Evolutionary conservation across 2,113 vertebrate genomes (phyloP).

Genomic region (Austrofundulus limnaeus): DNA sequence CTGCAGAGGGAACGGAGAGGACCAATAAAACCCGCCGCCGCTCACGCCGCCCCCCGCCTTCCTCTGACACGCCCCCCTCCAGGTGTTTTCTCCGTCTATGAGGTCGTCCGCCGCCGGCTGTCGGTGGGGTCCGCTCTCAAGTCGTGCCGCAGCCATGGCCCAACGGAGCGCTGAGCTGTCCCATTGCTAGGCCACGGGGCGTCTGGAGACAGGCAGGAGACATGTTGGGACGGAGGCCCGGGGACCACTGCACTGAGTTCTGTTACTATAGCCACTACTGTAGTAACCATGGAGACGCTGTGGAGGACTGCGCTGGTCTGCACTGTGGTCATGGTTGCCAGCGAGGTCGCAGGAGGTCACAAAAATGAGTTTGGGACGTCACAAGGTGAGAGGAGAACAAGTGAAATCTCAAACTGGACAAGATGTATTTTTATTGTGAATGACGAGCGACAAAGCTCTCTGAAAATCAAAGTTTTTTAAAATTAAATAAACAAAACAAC

Average conservation of each 20-base stretch:
- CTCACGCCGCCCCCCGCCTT: conserved; percentile 1
- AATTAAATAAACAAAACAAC: too few species aligned
- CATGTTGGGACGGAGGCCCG: conserved; percentile 90
- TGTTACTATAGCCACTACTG: conserved; percentile 80
- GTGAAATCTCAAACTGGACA: not conserved
- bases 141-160: conserved; percentile 60
- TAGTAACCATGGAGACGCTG: conserved; percentile 89
- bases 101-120: conserved; percentile 31
- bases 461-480: too few species aligned
- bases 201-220: conserved; percentile 88
- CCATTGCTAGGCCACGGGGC: conserved; percentile 76
- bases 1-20: conserved; percentile 43
- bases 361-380: conserved; percentile 75
- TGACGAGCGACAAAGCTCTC: too few species aligned
- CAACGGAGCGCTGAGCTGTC: conserved; percentile 63
- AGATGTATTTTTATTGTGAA: too few species aligned
- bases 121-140: conserved; percentile 25
- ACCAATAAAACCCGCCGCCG: conserved; percentile 12
- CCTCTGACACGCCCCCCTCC: not conserved
- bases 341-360: conserved; percentile 70
- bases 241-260: conserved; percentile 83
- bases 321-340: conserved; percentile 79
- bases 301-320: conserved; percentile 87
- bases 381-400: conserved; percentile 83
- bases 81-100: conserved; percentile 25